Percentiles rank a stretch among this genome's conserved stretches.
These are phyloP conservation scores for Toxotes lorentzi DNA, from an alignment of 2,797 vertebrate genomes.

Conservation along the genomic window DNA sequence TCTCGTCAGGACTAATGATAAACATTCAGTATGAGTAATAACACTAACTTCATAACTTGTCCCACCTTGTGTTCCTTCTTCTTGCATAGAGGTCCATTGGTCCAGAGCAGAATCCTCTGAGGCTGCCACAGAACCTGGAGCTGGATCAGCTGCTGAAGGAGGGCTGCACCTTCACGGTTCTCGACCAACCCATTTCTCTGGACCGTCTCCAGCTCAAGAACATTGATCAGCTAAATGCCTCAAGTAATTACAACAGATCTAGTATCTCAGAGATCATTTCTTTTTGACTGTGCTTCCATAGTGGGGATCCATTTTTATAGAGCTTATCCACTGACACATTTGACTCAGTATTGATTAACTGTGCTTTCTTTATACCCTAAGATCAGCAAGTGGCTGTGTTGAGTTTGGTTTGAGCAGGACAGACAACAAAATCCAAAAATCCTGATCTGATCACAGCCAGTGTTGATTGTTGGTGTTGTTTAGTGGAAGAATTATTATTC, in stretches of 20 bases:
- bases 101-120: constrained; percentile 82
- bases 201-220: constrained; percentile 91
- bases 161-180: constrained; percentile 88
- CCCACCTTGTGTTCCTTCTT: not conserved
- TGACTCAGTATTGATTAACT: not conserved
- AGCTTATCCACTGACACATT: not conserved
- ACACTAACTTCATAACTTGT: too few species aligned
- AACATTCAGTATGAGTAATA: not conserved
- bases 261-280: not conserved
- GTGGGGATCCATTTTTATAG: not conserved
- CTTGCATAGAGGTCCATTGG: constrained; percentile 81
- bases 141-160: constrained; percentile 91
- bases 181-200: constrained; percentile 92
- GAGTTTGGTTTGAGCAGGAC: not conserved
- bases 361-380: not conserved
- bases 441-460: not conserved
- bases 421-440: not conserved
- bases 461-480: not conserved
- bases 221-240: constrained; percentile 87
- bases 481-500: not conserved
- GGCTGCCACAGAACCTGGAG: constrained; percentile 86
- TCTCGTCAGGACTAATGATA: accelerated
- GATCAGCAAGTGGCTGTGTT: not conserved
- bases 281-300: not conserved
- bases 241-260: constrained; percentile 78